Conservation (phyloP, 1,140 invertebrate genomes). For the Halictus rubicundus region DNA sequence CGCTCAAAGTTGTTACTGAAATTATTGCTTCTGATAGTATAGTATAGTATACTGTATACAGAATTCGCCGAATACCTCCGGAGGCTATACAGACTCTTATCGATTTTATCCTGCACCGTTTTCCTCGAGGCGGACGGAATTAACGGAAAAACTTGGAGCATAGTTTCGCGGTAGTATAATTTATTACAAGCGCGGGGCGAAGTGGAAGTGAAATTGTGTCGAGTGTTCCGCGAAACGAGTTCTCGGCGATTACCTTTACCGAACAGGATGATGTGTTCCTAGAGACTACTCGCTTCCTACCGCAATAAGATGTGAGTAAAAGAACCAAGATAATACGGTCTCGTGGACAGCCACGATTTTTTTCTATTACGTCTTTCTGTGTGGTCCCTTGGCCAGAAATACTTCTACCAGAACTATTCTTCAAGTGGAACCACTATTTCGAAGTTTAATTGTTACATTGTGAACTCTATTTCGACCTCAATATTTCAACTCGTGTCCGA, state of each 20-base stretch:
- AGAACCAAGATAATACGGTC: conserved; percentile 1
- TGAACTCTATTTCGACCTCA: too few species aligned
- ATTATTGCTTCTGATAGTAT: too few species aligned
- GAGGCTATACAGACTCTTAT: too few species aligned
- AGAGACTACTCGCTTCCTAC: not conserved
- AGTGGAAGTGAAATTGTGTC: not conserved
- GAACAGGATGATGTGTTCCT: conserved; percentile 1
- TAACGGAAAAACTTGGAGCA: conserved; percentile 6
- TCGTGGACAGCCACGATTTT: not conserved
- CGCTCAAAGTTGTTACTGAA: too few species aligned
- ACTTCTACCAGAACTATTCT: not conserved
- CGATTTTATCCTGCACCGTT: not conserved
- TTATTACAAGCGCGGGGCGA: not conserved
- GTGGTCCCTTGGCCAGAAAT: not conserved
- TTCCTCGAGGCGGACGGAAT: not conserved
- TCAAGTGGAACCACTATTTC: too few species aligned
- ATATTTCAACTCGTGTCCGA: too few species aligned
- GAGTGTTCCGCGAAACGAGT: conserved; percentile 16
- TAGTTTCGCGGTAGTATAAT: not conserved
- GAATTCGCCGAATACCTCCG: too few species aligned
- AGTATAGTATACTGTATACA: too few species aligned
- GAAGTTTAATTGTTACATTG: too few species aligned
- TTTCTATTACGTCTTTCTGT: too few species aligned
- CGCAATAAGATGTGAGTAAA: conserved; percentile 34
- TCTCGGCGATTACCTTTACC: conserved; percentile 16